phyloP scores from a whole-genome alignment of 2,888 invertebrate genomes.

The Lasioglossum calceatum region DNA sequence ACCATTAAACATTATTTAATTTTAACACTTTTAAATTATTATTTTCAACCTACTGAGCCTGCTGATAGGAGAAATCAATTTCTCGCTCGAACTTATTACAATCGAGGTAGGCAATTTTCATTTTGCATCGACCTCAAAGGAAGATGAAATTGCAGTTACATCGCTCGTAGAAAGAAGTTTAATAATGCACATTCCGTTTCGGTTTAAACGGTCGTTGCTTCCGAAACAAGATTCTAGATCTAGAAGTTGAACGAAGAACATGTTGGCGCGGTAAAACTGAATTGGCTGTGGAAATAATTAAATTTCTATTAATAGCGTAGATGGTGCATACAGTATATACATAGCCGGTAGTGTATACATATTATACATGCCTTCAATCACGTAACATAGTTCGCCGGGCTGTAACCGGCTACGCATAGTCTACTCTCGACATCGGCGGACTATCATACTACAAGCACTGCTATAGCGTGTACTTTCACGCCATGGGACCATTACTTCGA shows the following conservation, averaged over 20 bases:
- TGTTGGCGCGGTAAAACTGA: not conserved
- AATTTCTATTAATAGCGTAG: not conserved
- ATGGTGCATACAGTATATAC: not conserved
- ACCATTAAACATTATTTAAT: too few species aligned
- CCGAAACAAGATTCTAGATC: not conserved
- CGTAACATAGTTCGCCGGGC: not conserved
- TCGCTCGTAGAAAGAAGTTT: not conserved
- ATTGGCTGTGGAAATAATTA: not conserved
- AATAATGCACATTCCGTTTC: not conserved
- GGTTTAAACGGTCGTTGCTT: not conserved
- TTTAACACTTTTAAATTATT: not conserved
- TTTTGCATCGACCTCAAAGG: not conserved
- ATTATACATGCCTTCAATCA: slow-evolving; percentile 10
- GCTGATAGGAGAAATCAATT: not conserved
- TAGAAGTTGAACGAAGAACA: not conserved
- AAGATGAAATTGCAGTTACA: not conserved
- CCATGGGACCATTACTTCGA: not conserved
- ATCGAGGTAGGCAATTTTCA: not conserved
- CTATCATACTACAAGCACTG: not conserved
- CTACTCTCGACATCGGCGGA: not conserved
- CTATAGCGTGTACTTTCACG: not conserved
- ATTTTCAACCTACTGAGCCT: not conserved
- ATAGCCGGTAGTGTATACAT: not conserved
- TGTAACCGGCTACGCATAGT: not conserved
- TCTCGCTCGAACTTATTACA: not conserved